Base-by-base conservation (phyloP, 2,888 invertebrate species). In the Linyphia triangularis region DNA sequence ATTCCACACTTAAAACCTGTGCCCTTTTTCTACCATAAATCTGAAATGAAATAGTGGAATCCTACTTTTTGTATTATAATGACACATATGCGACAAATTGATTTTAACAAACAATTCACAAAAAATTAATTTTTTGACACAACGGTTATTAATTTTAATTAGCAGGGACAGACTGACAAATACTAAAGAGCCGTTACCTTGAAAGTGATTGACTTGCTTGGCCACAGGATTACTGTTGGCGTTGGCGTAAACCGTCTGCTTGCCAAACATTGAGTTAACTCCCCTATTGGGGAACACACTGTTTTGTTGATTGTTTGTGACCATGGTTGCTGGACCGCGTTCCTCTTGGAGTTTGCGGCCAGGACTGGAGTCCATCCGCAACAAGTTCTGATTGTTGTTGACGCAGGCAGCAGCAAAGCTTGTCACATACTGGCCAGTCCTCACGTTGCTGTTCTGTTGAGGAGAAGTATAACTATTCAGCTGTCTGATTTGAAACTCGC, bases 271-370 rank as follows among this genome's bases (percentile, higher is more conserved):
- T 16, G 51, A 51, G 5, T 22, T 79, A 16, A 43, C 67, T 37
- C 16, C 19, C 37, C 69, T 28, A 59, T 59, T 81, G 10, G 57
- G 22, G 9, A 81, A 43, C 30, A 67, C 22, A 33, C 67, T 81
- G 19, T 59, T 81, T 16, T 57, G 81, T 33, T 67, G 69, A 16
- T 22, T 57, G 69, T 33, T 77, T 40, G 63, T 13, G n/a, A n/a
- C n/a, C 24, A 16, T 37, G 3, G 24, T 2, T 1, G 37, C 61
- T 10, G 19, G 26, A 10, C n/a, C n/a, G 22, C 28, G 40, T 16
- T 77, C 37, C 6, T 63, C 77, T 37, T 22, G 37, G 0, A 13
- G 1, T 13, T n/a, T n/a, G n/a, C n/a, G n/a, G n/a, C n/a, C n/a
- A n/a, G n/a, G n/a, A 40, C 40, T 13, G 0, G 10, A 24, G 16